A percentile compares a stretch with the other conserved stretches of the same genome.
These are phyloP conservation scores for Battus philenor DNA, from an alignment of 1,140 invertebrate genomes.

Conservation along the genomic window DNA sequence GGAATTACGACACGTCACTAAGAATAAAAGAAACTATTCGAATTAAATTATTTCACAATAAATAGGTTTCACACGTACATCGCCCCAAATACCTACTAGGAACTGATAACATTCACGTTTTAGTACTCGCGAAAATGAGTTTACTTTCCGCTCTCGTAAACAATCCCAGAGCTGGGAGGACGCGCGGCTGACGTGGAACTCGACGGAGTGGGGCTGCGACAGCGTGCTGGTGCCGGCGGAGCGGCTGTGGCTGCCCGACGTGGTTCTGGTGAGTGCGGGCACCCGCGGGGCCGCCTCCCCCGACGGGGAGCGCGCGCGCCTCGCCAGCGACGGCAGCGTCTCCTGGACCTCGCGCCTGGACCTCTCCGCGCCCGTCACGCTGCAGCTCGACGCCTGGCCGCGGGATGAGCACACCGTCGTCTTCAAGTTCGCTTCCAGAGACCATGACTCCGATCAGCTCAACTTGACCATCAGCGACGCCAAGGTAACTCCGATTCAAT, in stretches of 20 bases:
- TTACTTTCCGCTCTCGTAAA: too few relatives aligned
- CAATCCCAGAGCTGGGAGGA: conserved; percentile 51
- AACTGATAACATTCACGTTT: too few relatives aligned
- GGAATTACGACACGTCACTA: too few relatives aligned
- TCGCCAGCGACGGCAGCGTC: conserved; percentile 34
- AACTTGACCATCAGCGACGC: conserved; percentile 25
- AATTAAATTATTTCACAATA: too few relatives aligned
- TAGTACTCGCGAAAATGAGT: too few relatives aligned
- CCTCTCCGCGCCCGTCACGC: conserved; percentile 32
- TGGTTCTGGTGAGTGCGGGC: conserved; percentile 39
- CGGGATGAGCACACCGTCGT: conserved; percentile 32
- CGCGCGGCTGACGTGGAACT: conserved; percentile 48
- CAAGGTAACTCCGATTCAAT: conserved; percentile 30
- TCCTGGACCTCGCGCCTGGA: conserved; percentile 38
- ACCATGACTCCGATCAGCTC: conserved; percentile 32
- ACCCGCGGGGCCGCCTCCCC: conserved; percentile 27
- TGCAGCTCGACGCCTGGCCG: conserved; percentile 46
- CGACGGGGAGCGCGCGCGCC: conserved; percentile 30
- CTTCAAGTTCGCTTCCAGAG: conserved; percentile 47
- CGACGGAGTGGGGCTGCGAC: conserved; percentile 41
- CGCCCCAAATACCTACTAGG: too few relatives aligned
- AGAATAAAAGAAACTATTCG: too few relatives aligned
- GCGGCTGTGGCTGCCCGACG: conserved; percentile 52
- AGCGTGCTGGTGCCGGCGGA: conserved; percentile 30
- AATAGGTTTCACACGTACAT: too few relatives aligned